Conservation (phyloP, 2,113 vertebrate species). For the Cervus canadensis region DNA sequence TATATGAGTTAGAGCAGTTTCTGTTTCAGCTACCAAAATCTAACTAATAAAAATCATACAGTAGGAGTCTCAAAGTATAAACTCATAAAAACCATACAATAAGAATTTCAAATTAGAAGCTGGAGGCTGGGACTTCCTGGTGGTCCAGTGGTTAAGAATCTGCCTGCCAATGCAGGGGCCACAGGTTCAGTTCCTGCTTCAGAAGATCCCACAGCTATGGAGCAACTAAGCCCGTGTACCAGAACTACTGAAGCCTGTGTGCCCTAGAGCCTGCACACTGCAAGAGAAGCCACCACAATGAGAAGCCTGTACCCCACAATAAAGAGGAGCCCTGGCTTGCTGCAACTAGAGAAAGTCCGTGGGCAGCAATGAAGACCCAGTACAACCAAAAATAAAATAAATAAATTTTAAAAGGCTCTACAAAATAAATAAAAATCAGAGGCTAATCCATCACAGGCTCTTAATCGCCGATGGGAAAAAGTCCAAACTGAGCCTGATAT, state of each 20-base stretch:
- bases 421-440: background rate
- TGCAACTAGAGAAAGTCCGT: background rate
- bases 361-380: background rate
- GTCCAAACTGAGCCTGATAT: background rate
- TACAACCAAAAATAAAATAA: background rate
- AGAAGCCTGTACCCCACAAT: background rate
- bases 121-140: background rate
- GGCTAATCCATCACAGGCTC: background rate
- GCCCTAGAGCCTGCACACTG: background rate
- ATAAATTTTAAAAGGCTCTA: background rate
- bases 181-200: background rate
- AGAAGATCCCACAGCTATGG: background rate
- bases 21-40: background rate
- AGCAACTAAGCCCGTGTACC: background rate
- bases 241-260: background rate
- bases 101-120: background rate
- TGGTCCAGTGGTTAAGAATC: background rate
- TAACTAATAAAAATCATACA: background rate
- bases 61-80: background rate
- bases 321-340: background rate
- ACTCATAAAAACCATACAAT: background rate
- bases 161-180: background rate
- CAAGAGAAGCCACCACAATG: background rate
- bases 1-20: background rate
- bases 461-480: background rate